phyloP scores from a whole-genome alignment of 2,888 invertebrate species.

The Cephus pygmeus region DNA sequence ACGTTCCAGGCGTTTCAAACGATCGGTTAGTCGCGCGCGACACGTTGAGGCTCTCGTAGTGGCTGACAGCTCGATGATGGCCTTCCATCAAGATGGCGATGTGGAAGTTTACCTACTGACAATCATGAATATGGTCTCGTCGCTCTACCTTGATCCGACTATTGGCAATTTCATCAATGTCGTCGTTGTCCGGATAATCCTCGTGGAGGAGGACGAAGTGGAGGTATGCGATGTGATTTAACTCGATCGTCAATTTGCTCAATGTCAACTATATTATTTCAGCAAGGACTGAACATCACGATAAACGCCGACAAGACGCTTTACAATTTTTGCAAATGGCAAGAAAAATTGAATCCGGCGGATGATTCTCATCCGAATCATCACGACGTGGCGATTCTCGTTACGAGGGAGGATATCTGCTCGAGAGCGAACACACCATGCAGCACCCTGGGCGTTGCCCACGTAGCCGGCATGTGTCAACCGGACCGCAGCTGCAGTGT shows the following conservation, averaged over 20 bases:
- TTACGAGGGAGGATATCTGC: conserved; percentile 76
- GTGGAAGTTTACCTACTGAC: conserved; percentile 88
- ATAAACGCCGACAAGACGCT: conserved; percentile 87
- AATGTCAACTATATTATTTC: conserved; percentile 12
- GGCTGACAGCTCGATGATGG: conserved; percentile 88
- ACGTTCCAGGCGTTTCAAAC: conserved; percentile 47
- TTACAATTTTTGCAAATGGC: conserved; percentile 85
- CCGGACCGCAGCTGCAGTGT: conserved; percentile 73
- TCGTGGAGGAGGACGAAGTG: conserved; percentile 76
- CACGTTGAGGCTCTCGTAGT: conserved; percentile 90
- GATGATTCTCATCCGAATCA: conserved; percentile 87
- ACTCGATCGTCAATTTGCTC: not conserved
- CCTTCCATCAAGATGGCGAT: conserved; percentile 84
- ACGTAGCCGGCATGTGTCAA: conserved; percentile 75
- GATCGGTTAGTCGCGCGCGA: conserved; percentile 80
- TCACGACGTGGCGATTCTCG: conserved; percentile 89
- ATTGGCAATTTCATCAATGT: conserved; percentile 92
- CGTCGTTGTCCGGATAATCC: conserved; percentile 86
- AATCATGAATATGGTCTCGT: conserved; percentile 92
- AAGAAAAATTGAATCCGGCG: conserved; percentile 75
- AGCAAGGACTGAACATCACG: conserved; percentile 77
- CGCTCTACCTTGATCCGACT: conserved; percentile 86
- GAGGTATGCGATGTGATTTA: conserved; percentile 58
- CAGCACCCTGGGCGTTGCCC: conserved; percentile 75
- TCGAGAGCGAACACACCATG: conserved; percentile 67